Base-by-base conservation (phyloP, 2,888 invertebrate genomes). In the Chrysopilus asiliformis region DNA sequence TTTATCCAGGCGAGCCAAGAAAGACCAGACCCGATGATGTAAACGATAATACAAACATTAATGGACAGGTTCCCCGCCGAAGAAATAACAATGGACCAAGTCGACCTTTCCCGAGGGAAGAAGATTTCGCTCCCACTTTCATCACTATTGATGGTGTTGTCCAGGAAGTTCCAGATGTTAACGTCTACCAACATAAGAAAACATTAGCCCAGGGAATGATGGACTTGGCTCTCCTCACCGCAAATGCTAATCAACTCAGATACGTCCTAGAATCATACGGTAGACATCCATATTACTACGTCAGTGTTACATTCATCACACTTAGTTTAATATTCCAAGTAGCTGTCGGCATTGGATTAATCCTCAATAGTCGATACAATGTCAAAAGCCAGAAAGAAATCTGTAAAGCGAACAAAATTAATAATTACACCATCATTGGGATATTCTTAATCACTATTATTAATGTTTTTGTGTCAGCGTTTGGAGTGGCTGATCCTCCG, bases 161-260 rank as follows among this genome's bases (percentile, higher is more conserved):
- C 6, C 40, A 49, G 38, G 57, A 64, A 8, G 64, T 72, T 30
- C 79, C 81, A 3, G 83, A 87, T 56, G 72, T 85, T 17, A 89
- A 89, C 64, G 73, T 82, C 3, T 90, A 89, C 60, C 85, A 87
- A 49, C 85, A 87, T 47, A 89, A 86, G 58, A 90, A 90, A 58
- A 87, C 85, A 12, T 65, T 89, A 19, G 87, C 89, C 0, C 87
- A 89, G 53, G 89, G 89, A 4, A 87, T 89, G 87, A 85, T 89
- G 84, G 89, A 89, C 58, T 66, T 90, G 45, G 89, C 89, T 0
- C 64, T 90, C 17, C 71, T 90, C 29, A 85, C 86, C 0, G 87
- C 89, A 2, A 90, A 90, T 62, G 86, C 87, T 4, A 87, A 87
- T 66, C 89, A 89, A 55, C 68, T 90, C 39, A 73, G 87, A 47